Evolutionary conservation across 2,113 vertebrate species (phyloP).

Genomic region (Leucosticte australis): DNA sequence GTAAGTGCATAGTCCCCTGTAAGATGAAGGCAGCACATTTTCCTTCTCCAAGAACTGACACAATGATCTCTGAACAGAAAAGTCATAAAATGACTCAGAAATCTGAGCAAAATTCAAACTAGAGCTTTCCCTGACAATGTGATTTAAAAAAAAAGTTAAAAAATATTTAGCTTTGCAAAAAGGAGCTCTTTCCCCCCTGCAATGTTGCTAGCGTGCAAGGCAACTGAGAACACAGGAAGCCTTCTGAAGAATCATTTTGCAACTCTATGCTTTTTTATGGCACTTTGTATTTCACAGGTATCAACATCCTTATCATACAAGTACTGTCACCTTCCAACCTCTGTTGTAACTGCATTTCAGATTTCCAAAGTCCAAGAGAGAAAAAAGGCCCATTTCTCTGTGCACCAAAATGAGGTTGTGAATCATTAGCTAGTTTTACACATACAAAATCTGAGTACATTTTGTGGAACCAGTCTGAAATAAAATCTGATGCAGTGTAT

Average conservation of each 20-base stretch:
- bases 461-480: not conserved
- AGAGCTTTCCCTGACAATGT: not conserved
- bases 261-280: not conserved
- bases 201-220: not conserved
- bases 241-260: not conserved
- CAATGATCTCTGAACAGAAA: not conserved
- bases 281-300: not conserved
- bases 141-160: not conserved
- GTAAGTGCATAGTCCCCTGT: not conserved
- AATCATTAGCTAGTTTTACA: not conserved
- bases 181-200: accelerated
- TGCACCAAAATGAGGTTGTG: not conserved
- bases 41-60: not conserved
- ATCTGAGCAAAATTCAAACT: not conserved
- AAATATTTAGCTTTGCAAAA: not conserved
- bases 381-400: not conserved
- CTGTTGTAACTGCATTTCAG: not conserved
- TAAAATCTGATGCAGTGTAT: not conserved
- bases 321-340: not conserved
- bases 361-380: not conserved
- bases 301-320: not conserved
- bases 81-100: not conserved
- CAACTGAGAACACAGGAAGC: not conserved
- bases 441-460: not conserved
- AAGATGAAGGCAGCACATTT: not conserved